Evolutionary conservation across 2,797 vertebrate genomes (phyloP), one percentile per base, ranked within the genome.

Genomic region (Darevskia mixta): DNA sequence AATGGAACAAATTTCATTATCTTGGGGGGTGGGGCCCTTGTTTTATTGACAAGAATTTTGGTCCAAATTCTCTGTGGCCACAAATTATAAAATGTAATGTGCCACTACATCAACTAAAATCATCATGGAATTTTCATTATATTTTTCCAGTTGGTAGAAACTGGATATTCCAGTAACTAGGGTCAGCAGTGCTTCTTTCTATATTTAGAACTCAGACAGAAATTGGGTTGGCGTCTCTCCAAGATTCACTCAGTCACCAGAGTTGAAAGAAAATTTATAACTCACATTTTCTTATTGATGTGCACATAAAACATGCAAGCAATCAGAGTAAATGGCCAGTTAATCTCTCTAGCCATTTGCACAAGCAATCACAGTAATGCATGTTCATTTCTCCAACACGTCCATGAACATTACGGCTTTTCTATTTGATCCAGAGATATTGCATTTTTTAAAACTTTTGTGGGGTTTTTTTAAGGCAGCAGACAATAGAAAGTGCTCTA

Each of bases 201-300:
- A 83, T 67, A 5, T n/a, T 80, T 72, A 69, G 41, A 75, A 81
- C 1, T 38, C 71, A 85, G 84, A 29, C 80, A 84, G 78, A 66
- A 86, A 41, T 4, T 82, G 27, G 49, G 29, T 69, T 86, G 83
- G 38, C n/a, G 38, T 79, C 41, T 49, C 32, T 35, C 72, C 58
- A 29, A 83, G 20, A 17, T 17, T 82, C 88, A 78, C 76, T 76
- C 38, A 67, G 71, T 20, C 58, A 79, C 87, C 66, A 79, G n/a
- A 82, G 25, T 72, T 85, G 82, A 83, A 86, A 82, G 32, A 85
- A 76, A 76, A 91, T 89, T 75, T 0, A 91, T 87, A 89, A 61
- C 71, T 55, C n/a, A 49, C 69, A 85, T 92, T 93, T 93, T 80
- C 86, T 86, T 89, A 90, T 89, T 89, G 92, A 84, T 86, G 89